Evolutionary conservation across 2,113 vertebrate genomes (phyloP).

Genomic region (Catharus minimus): DNA sequence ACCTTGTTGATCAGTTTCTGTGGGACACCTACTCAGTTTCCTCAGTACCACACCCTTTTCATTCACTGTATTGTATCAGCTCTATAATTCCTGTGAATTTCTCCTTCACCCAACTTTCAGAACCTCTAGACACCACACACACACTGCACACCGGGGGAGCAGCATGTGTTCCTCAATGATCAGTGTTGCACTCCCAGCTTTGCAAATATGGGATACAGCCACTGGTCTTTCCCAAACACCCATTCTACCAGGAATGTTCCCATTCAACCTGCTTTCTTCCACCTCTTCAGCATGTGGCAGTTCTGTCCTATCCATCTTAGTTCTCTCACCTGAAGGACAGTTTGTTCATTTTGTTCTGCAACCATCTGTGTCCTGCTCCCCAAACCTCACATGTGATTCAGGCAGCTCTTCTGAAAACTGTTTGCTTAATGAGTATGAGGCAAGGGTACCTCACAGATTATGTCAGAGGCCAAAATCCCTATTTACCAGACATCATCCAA

Average conservation of each 20-base stretch:
- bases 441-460: background rate
- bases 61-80: rapidly evolving
- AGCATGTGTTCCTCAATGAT: rapidly evolving
- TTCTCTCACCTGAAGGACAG: background rate
- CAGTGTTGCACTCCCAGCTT: background rate
- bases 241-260: rapidly evolving
- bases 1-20: background rate
- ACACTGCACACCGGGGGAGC: background rate
- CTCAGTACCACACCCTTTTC: rapidly evolving
- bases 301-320: background rate
- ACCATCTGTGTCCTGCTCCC: background rate
- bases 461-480: background rate
- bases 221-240: background rate
- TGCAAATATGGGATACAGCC: background rate
- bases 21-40: background rate
- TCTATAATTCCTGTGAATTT: background rate
- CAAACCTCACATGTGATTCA: background rate
- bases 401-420: background rate
- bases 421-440: background rate
- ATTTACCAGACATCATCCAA: background rate
- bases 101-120: background rate
- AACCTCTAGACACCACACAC: background rate
- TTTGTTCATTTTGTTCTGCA: background rate
- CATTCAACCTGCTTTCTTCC: background rate
- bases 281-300: background rate